Conservation (phyloP, 1,140 invertebrate species). For the Ceratina japonica region DNA sequence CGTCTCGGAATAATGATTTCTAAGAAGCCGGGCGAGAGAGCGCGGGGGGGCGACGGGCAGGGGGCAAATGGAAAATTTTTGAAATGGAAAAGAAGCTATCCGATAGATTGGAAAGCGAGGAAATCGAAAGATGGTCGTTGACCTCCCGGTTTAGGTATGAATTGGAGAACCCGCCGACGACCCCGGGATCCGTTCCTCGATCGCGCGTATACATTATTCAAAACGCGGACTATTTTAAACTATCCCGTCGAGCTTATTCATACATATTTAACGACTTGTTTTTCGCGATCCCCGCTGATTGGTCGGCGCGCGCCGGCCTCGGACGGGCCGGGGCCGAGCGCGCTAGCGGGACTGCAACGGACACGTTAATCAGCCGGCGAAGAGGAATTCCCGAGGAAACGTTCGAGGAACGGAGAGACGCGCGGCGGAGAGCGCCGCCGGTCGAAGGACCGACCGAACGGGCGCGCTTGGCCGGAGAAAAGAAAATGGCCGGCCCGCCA, state of each 20-base stretch:
- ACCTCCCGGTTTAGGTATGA: conserved; percentile 24
- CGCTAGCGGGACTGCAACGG: conserved; percentile 45
- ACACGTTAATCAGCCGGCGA: conserved; percentile 62
- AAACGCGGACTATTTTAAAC: conserved; percentile 9
- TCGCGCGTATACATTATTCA: conserved; percentile 19
- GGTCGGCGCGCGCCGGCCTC: conserved; percentile 11
- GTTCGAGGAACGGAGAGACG: no score
- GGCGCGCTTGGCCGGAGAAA: conserved; percentile 5
- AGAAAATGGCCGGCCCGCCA: conserved; percentile 66
- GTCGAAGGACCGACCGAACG: conserved; percentile 34
- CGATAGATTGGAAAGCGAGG: conserved; percentile 35
- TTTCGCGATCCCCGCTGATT: conserved; percentile 44
- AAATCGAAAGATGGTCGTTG: conserved; percentile 37
- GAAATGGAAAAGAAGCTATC: conserved; percentile 27
- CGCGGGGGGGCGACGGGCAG: no score
- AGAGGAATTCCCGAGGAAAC: conserved; percentile 42
- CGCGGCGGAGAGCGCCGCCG: conserved; percentile 2
- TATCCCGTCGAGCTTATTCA: conserved; percentile 16
- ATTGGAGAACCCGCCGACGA: conserved; percentile 23
- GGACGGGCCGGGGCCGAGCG: conserved; percentile 26
- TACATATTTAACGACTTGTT: conserved; percentile 11
- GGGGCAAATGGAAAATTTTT: conserved; percentile 23
- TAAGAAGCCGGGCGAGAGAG: not conserved
- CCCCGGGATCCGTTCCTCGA: conserved; percentile 3
- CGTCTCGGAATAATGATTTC: not conserved